Evolutionary conservation across 2,888 invertebrate genomes (phyloP).

Genomic region (Drymonia ruficornis): DNA sequence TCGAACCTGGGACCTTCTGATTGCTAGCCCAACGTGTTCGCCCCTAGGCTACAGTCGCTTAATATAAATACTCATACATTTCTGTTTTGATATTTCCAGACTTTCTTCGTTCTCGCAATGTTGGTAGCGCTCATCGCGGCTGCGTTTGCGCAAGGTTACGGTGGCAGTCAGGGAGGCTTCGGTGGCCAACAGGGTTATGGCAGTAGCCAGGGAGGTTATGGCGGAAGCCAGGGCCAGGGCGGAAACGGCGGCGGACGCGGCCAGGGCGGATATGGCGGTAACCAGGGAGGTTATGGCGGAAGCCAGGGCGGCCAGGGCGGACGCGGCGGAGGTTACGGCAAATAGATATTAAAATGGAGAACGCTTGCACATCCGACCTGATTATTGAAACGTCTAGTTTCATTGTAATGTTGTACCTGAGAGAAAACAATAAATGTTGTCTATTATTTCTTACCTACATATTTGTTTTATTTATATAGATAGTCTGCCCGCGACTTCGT

Average conservation of each 20-base stretch:
- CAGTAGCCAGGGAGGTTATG: slow-evolving; percentile 31
- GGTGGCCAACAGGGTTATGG: slow-evolving; percentile 24
- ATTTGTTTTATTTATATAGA: neutral
- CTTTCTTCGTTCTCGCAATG: slow-evolving; percentile 36
- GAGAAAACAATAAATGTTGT: neutral
- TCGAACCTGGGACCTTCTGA: too few relatives aligned
- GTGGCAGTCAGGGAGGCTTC: slow-evolving; percentile 11
- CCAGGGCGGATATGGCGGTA: slow-evolving; percentile 7
- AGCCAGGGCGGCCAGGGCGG: slow-evolving; percentile 21
- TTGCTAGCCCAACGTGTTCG: too few relatives aligned
- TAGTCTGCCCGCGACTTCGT: too few relatives aligned
- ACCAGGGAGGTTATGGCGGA: slow-evolving; percentile 17
- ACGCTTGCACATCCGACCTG: neutral
- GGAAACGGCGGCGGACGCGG: slow-evolving; percentile 37
- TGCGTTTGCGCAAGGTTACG: slow-evolving; percentile 33
- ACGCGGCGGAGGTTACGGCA: neutral
- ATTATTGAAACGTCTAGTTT: neutral
- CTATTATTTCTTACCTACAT: neutral
- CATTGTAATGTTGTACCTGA: neutral
- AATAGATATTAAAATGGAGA: neutral
- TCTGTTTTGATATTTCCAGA: slow-evolving; percentile 30
- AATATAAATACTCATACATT: too few relatives aligned
- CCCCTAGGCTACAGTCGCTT: too few relatives aligned
- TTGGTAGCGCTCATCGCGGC: slow-evolving; percentile 36
- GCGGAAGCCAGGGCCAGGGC: slow-evolving; percentile 30